Evolutionary conservation across 2,888 invertebrate genomes (phyloP), one percentile per base, ranked within the genome.

Genomic region (Drepanosiphum platanoidis): DNA sequence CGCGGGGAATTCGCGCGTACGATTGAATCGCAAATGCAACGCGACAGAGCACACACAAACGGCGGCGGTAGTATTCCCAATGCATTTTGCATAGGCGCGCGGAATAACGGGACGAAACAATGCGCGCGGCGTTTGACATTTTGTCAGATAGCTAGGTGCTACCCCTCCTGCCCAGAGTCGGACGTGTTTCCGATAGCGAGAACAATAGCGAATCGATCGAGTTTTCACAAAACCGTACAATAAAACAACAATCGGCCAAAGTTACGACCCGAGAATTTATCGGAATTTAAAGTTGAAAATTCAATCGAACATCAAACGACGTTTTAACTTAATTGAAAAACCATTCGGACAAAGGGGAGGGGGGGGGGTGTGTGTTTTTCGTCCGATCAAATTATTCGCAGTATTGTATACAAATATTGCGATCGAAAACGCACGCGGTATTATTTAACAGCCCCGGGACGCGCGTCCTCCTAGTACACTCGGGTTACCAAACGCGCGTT

Each of bases 251-350:
- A 52, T 32, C 18, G 46, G n/a, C 32, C n/a, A 52, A 42, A 30
- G 64, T 64, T 46, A 66, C 27, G 13, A 27, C 13, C 27, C 64
- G 27, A n/a, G 22, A 66, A 66, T 15, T 8, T 15, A 66, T 32
- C 22, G 42, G 7, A 66, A 66, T 79, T 66, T 30, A 9, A 66
- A 79, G 79, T 79, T n/a, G n/a, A 9, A 79, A 79, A 34, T 39
- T 11, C 30, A 39, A 39, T 77, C 27, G 61, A 36, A 39, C 39
- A 42, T 15, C n/a, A 42, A 30, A 13, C 22, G 30, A 34, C 15
- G 64, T 42, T 42, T 66, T n/a, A 78, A 32, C 30, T 64, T 13
- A 32, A 78, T 66, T 66, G n/a, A 78, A 78, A 66, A 78, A 5
- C 22, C 42, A 13, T 27, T 32, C 5, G 13, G 9, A 5, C 11